A percentile compares a stretch with the other conserved stretches of the same genome.
Evolutionary conservation across 2,888 invertebrate species (phyloP).

Genomic region (Ophioninae sp.): DNA sequence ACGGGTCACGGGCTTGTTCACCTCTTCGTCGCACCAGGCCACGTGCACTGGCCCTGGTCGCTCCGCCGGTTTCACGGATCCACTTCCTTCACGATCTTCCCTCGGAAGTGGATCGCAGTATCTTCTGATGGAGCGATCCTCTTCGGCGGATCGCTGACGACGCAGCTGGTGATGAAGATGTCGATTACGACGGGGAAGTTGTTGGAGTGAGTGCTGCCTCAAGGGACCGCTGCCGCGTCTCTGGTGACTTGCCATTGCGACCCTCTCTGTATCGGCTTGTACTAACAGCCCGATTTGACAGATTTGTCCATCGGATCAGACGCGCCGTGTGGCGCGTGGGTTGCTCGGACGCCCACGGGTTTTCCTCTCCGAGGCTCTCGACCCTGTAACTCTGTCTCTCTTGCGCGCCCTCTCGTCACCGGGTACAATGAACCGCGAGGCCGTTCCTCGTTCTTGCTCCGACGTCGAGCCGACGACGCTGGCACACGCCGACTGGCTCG

Average conservation of each 20-base stretch:
- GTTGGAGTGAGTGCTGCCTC: conserved; percentile 77
- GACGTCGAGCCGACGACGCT: conserved; percentile 69
- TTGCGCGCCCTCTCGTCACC: not conserved
- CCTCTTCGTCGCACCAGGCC: conserved; percentile 71
- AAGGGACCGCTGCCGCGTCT: conserved; percentile 71
- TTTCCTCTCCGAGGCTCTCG: conserved; percentile 45
- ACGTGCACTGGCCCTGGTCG: conserved; percentile 73
- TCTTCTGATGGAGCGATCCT: conserved; percentile 69
- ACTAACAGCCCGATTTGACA: not conserved
- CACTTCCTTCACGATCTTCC: conserved; percentile 39
- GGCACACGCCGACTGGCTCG: conserved; percentile 76
- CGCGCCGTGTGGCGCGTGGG: conserved; percentile 47
- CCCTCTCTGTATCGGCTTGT: not conserved
- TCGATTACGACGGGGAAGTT: conserved; percentile 70
- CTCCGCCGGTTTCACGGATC: conserved; percentile 60
- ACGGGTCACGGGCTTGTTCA: not conserved
- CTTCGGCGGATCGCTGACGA: conserved; percentile 77
- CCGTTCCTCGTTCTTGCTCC: conserved; percentile 30
- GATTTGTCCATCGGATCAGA: not conserved
- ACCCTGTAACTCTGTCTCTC: conserved; percentile 25
- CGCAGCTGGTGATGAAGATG: conserved; percentile 65
- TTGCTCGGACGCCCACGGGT: conserved; percentile 46
- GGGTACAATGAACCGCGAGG: conserved; percentile 57
- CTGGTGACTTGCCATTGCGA: conserved; percentile 69
- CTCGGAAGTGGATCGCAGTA: conserved; percentile 65